Evolutionary conservation across 2,797 vertebrate species (phyloP).

Genomic region (Macrochelys suwanniensis): DNA sequence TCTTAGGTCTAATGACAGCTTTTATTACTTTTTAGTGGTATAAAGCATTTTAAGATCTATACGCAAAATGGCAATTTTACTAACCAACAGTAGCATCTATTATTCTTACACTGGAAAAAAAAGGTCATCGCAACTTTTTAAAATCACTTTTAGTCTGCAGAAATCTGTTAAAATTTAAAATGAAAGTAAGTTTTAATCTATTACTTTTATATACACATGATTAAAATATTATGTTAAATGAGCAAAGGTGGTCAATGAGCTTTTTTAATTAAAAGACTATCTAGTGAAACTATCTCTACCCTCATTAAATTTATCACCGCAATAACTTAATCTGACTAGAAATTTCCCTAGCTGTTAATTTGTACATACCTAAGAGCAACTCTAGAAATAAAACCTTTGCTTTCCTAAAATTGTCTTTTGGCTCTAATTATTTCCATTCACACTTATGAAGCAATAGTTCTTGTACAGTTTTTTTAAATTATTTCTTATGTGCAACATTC

Average conservation of each 20-base stretch:
- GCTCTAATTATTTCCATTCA: background rate
- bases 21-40: background rate
- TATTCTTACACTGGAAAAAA: background rate
- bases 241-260: background rate
- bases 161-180: background rate
- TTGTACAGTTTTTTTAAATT: background rate
- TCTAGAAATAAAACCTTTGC: background rate
- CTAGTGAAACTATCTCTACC: background rate
- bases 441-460: background rate
- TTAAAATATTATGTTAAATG: background rate
- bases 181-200: constrained; percentile 15
- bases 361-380: background rate
- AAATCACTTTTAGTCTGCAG: background rate
- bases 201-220: background rate
- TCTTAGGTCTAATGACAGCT: background rate
- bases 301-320: background rate
- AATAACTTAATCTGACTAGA: background rate
- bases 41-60: background rate
- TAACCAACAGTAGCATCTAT: background rate
- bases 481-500: background rate
- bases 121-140: background rate
- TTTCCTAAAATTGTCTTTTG: background rate
- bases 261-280: constrained; percentile 7
- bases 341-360: background rate
- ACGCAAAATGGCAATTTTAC: background rate